Base-by-base conservation (phyloP, 2,797 vertebrate genomes). In the Halcyon chelicuti region DNA sequence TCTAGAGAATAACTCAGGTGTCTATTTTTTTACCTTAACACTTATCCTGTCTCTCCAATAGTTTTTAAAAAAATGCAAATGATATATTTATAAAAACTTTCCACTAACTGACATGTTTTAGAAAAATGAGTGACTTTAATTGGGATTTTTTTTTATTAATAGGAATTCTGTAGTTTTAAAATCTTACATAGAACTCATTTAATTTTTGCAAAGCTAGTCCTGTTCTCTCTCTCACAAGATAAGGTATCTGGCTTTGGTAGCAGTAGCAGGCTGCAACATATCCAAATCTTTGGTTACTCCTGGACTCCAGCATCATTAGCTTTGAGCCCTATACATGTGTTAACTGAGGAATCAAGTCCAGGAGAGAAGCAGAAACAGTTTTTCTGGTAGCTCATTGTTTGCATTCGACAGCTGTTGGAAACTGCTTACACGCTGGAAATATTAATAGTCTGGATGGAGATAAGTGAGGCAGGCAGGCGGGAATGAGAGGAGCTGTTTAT, bases 341-440 rank as follows among this genome's bases (percentile, higher is more conserved):
- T 51, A 37, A 58, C n/a, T 4, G 8, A 13, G 63, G 52, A 66
- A 51, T 13, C 29, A 14, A 79, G 68, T 62, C 57, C 3, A 2
- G 44, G 26, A 51, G 40, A 82, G 66, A 78, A 86, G 51, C 62
- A 88, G 80, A 31, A 95, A 55, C 35, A 46, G 46, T 77, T 95
- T 75, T 81, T 51, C 88, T 70, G 35, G 71, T 35, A 65, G 71
- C 75, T 93, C 33, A 70, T 71, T 91, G 85, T 93, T 90, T 86
- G 68, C 82, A 29, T 46, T 73, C 65, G 85, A 86, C 80, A 91
- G 88, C 84, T 88, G 84, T 57, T 93, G 66, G 80, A 86, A 95
- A 93, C 61, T 82, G 91, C 94, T 91, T 84, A 84, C 83, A 84
- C 2, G n/a, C 37, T 91, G 76, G 76, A 88, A 95, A 95, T 78